Base-by-base conservation (phyloP, 2,888 invertebrate species). In the Agelastica alni region DNA sequence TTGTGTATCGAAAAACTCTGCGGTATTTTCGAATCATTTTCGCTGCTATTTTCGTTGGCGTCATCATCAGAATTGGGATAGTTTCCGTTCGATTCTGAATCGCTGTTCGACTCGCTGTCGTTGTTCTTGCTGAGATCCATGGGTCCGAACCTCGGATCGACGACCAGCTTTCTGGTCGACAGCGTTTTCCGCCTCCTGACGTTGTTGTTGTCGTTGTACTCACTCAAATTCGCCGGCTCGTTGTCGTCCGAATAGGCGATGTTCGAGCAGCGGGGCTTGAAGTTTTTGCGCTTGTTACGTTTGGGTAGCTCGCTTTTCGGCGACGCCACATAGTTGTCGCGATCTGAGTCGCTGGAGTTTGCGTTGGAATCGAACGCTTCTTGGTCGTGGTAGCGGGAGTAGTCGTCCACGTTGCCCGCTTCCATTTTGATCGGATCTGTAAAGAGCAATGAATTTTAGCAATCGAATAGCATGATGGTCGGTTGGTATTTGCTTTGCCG, bases 271-370 rank as follows among this genome's bases (percentile, higher is more conserved):
- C 89, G 79, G 0, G 91, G 91, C 67, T 87, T 85, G 76, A 89
- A 88, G 74, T 89, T 89, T 75, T 89, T 89, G 63, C 89, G 78
- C 67, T 89, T 88, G 79, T 89, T 89, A 67, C 87, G 81, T 74
- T 86, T 85, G 58, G 84, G 84, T 72, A 80, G 78, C 64, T 80
- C 81, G 69, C 78, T 78, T 77, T 67, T 79, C 68, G 68, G 66
- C 5, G 51, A 61, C 58, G 67, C 63, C 53, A 67, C 63, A 45
- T 68, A 68, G 46, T 66, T 67, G 58, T 76, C 76, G 37, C 81
- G 77, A 55, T 79, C 78, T 75, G 84, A 83, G 60, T 82, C 77
- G 58, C 81, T 77, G 49, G 80, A 74, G 64, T 81, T 82, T 75
- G 80, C 80, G 52, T 65, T 61, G 41, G 63, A 61, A 34, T 67